Evolutionary conservation across 2,113 vertebrate species (phyloP).

Genomic region (Halichoerus grypus): DNA sequence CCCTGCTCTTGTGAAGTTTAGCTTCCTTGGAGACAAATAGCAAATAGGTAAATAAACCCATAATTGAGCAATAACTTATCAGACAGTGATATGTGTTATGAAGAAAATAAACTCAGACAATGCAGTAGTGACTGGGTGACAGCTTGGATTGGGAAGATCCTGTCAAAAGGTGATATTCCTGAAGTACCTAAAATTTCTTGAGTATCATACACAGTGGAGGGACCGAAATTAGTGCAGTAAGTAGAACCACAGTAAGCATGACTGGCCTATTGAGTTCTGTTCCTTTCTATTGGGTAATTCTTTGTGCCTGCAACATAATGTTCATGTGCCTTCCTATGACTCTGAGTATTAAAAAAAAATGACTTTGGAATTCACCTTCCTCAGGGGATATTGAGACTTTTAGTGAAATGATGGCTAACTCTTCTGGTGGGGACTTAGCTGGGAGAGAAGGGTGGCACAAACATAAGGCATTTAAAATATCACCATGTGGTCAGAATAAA

Average conservation of each 20-base stretch:
- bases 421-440: background rate
- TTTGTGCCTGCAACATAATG: background rate
- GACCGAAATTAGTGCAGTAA: background rate
- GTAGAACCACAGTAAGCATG: background rate
- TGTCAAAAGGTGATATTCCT: background rate
- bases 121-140: background rate
- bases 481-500: background rate
- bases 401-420: background rate
- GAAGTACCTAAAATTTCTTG: background rate
- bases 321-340: background rate
- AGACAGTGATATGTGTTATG: background rate
- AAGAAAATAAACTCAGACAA: background rate
- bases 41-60: background rate
- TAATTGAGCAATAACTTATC: background rate
- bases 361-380: background rate
- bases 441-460: background rate
- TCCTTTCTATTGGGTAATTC: background rate
- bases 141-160: background rate
- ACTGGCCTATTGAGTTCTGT: background rate
- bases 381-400: background rate
- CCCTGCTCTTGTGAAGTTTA: background rate
- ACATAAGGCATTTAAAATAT: conserved; percentile 8
- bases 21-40: background rate
- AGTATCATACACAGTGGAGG: background rate
- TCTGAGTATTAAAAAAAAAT: background rate